These are phyloP conservation scores for Siniperca undulata DNA, from an alignment of 2,797 vertebrate genomes.

Conservation along the genomic window DNA sequence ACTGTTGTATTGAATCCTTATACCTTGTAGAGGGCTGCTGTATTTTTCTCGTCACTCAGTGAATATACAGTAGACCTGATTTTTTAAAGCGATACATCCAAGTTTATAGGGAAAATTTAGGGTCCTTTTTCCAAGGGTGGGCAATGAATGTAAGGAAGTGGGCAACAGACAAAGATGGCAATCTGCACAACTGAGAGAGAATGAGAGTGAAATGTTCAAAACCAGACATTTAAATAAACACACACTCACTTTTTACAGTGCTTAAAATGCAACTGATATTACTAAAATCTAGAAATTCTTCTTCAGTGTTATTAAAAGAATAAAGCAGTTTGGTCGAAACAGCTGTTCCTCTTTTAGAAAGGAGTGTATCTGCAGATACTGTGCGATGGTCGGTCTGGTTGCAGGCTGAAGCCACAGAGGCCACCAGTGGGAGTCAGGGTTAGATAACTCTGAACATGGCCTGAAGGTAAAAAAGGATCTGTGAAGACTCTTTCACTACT, in stretches of 20 bases:
- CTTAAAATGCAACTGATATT: background rate
- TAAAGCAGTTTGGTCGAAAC: background rate
- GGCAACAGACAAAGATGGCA: background rate
- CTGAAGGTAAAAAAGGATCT: constrained; percentile 2
- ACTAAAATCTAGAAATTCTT: background rate
- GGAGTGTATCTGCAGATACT: background rate
- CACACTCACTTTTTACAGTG: background rate
- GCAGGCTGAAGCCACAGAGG: constrained; percentile 29
- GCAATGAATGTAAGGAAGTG: background rate
- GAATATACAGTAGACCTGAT: no score
- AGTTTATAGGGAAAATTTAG: no score
- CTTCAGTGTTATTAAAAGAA: background rate
- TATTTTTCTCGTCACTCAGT: no score
- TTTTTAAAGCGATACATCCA: no score
- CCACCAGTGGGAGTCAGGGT: background rate
- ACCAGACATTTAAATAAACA: background rate
- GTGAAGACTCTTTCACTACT: constrained; percentile 10
- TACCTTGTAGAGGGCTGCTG: no score
- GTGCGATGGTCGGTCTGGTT: constrained; percentile 30
- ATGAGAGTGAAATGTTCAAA: background rate
- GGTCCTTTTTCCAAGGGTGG: background rate
- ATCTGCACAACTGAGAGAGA: background rate
- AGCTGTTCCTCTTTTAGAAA: background rate
- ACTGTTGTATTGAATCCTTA: no score
- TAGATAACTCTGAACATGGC: constrained; percentile 18